Conservation (phyloP, 2,113 vertebrate genomes). For the Neolamprologus hecqui region DNA sequence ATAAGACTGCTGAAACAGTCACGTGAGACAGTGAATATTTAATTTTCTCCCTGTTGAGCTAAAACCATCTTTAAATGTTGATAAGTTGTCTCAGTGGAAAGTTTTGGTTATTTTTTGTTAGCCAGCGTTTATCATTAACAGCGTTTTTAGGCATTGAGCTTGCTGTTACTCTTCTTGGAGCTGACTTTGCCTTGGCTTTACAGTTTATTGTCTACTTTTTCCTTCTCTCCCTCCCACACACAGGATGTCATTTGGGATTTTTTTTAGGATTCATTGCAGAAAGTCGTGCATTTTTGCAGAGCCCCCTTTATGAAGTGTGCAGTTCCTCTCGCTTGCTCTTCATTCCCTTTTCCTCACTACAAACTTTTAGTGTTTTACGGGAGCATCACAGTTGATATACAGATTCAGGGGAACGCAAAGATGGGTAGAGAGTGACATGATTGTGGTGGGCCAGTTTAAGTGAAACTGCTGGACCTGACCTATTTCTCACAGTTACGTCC, state of each 20-base stretch:
- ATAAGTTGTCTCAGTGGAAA: background rate
- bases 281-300: background rate
- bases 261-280: background rate
- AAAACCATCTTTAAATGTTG: background rate
- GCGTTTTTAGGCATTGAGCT: background rate
- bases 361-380: background rate
- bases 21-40: fast-evolving
- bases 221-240: background rate
- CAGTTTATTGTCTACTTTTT: background rate
- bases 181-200: background rate
- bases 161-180: background rate
- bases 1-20: background rate
- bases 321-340: background rate
- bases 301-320: background rate
- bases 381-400: background rate
- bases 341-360: background rate
- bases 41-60: background rate
- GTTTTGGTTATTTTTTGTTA: background rate
- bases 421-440: background rate
- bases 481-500: background rate
- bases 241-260: background rate
- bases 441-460: background rate
- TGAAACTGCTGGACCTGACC: background rate
- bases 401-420: background rate
- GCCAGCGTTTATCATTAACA: background rate